Conservation (phyloP, 2,888 invertebrate species). For the Elaeidobius kamerunicus region DNA sequence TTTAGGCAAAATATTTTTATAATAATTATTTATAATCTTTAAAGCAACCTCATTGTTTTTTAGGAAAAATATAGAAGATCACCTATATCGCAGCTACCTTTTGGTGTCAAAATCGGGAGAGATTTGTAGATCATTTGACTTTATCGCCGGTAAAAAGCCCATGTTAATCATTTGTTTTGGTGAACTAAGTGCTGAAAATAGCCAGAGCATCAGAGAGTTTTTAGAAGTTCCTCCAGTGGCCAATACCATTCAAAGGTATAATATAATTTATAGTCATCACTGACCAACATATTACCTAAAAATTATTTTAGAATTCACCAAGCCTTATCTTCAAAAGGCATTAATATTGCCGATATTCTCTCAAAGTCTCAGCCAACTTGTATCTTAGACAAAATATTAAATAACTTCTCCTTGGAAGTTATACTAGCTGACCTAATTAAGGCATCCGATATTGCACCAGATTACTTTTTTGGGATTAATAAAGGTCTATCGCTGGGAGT, state of each 20-base stretch:
- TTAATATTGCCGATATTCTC: constrained; percentile 18
- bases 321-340: constrained; percentile 61
- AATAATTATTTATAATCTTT: too few species aligned
- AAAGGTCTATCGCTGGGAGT: constrained; percentile 82
- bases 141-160: background rate
- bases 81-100: constrained; percentile 63
- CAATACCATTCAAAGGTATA: constrained; percentile 66
- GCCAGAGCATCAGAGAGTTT: constrained; percentile 75
- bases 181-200: constrained; percentile 89
- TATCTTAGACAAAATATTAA: constrained; percentile 22
- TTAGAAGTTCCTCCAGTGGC: constrained; percentile 72
- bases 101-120: constrained; percentile 48
- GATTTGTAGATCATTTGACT: constrained; percentile 21
- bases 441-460: constrained; percentile 45
- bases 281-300: constrained; percentile 41
- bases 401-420: constrained; percentile 57
- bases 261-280: background rate
- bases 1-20: too few species aligned
- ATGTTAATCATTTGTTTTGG: constrained; percentile 67
- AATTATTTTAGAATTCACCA: constrained; percentile 42
- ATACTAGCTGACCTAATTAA: constrained; percentile 50
- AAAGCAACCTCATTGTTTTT: too few species aligned
- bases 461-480: constrained; percentile 31
- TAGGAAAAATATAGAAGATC: constrained; percentile 22
- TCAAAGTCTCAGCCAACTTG: background rate